Conservation (phyloP, 1,140 invertebrate species). For the Pogonus chalceus region DNA sequence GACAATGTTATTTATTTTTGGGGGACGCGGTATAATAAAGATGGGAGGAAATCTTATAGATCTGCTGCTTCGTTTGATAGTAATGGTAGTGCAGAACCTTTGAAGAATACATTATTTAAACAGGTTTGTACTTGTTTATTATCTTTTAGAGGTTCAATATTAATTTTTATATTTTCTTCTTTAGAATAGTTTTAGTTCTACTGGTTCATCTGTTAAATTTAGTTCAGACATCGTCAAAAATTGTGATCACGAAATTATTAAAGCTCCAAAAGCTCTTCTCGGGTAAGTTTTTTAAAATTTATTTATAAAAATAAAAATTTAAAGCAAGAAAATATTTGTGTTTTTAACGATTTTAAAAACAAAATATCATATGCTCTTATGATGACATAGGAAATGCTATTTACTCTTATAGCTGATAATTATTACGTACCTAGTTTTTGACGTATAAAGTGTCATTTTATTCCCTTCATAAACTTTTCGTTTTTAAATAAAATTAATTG, state of each 20-base stretch:
- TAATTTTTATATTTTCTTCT: background rate
- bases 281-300: slow-evolving; percentile 34
- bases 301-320: slow-evolving; percentile 1
- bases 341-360: too few species aligned
- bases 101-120: background rate
- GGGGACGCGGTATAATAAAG: slow-evolving; percentile 16
- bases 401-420: too few species aligned
- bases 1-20: slow-evolving; percentile 22
- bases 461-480: too few species aligned
- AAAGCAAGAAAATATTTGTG: background rate
- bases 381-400: too few species aligned
- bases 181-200: slow-evolving; percentile 12
- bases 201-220: background rate
- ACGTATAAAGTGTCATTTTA: too few species aligned
- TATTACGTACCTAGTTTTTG: too few species aligned
- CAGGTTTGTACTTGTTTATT: too few species aligned
- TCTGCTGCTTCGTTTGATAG: background rate
- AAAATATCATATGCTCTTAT: too few species aligned
- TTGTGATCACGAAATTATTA: slow-evolving; percentile 36
- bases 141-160: background rate
- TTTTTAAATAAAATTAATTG: too few species aligned
- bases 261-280: slow-evolving; percentile 41
- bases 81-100: background rate
- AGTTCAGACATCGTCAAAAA: slow-evolving; percentile 16
- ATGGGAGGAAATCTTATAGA: background rate